Base-by-base conservation (phyloP, 2,888 invertebrate species). In the Callinectes sapidus region DNA sequence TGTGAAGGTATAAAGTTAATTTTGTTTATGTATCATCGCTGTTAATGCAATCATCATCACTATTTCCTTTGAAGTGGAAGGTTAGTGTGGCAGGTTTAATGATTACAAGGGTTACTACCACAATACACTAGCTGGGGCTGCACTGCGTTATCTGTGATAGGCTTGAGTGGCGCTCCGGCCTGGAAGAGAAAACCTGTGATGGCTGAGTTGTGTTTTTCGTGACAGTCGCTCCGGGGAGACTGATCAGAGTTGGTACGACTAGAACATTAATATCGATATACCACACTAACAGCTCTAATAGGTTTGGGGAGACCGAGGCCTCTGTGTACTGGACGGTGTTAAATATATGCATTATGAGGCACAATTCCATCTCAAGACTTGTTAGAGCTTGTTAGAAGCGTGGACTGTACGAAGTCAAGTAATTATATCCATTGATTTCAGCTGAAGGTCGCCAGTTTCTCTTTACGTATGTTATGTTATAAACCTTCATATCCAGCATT, bases 181-280 rank as follows among this genome's bases (percentile, higher is more conserved):
- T 81, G 81, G 81, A 81, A 81, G 81, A 81, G 81, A 81, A 81
- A 81, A 81, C 81, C 32, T 81, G 81, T 81, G 81, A 81, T 81
- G 81, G 81, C 32, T 23, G 81, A 32, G 28, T 81, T 81, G 32
- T 81, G n/a, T 81, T 81, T 71, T 81, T 35, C 81, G 16, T 35
- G 35, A 48, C n/a, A 13, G 81, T 32, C 35, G 35, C 81, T 81
- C 81, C 35, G 81, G 81, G 35, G 81, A 81, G 35, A 35, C 81
- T 13, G 32, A n/a, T 16, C 16, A 81, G 13, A 32, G 18, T 16
- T 2, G 35, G 35, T 35, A 35, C 13, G 14, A 8, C 16, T 10
- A 61, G 18, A 61, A 61, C 5, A 61, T 5, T 61, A 3, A 61
- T 23, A n/a, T n/a, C n/a, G n/a, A n/a, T n/a, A n/a, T n/a, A 61